phyloP scores from a whole-genome alignment of 2,888 invertebrate genomes.

The Entomobrya proxima region DNA sequence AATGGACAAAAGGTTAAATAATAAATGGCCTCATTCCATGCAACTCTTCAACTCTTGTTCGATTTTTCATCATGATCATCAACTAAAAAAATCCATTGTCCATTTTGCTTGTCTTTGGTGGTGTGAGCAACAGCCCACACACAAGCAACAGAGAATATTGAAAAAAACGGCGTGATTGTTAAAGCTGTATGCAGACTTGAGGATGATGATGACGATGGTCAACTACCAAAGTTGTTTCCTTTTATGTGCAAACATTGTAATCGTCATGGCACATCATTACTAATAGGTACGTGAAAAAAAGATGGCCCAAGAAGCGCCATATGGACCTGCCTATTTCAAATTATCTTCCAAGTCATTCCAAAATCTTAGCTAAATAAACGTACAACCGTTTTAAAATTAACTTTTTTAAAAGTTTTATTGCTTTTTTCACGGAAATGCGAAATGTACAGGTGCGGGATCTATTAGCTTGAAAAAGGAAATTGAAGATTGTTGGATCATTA shows the following conservation, averaged over 20 bases:
- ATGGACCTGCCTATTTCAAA: too few relatives aligned
- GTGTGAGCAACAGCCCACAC: slow-evolving; percentile 29
- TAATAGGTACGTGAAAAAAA: not conserved
- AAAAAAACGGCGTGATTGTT: slow-evolving; percentile 38
- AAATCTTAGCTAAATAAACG: too few relatives aligned
- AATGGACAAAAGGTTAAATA: slow-evolving; percentile 20
- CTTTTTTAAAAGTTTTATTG: not conserved
- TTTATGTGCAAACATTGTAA: slow-evolving; percentile 45
- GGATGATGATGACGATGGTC: not conserved
- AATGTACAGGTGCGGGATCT: not conserved
- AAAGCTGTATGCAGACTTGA: not conserved
- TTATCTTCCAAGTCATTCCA: too few relatives aligned
- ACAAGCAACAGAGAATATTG: not conserved
- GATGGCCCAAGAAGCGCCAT: not conserved
- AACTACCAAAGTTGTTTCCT: slow-evolving; percentile 18
- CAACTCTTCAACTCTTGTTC: slow-evolving; percentile 20
- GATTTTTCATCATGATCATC: slow-evolving; percentile 39
- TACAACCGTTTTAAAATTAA: too few relatives aligned
- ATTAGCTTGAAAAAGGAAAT: not conserved
- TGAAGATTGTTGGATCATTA: not conserved
- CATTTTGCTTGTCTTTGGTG: too few relatives aligned
- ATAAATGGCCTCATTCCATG: slow-evolving; percentile 52
- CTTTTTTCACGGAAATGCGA: not conserved
- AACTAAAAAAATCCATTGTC: not conserved
- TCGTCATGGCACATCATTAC: not conserved